Evolutionary conservation across 2,797 vertebrate species (phyloP), one percentile per base, ranked within the genome.

Genomic region (Sebastes alutus): DNA sequence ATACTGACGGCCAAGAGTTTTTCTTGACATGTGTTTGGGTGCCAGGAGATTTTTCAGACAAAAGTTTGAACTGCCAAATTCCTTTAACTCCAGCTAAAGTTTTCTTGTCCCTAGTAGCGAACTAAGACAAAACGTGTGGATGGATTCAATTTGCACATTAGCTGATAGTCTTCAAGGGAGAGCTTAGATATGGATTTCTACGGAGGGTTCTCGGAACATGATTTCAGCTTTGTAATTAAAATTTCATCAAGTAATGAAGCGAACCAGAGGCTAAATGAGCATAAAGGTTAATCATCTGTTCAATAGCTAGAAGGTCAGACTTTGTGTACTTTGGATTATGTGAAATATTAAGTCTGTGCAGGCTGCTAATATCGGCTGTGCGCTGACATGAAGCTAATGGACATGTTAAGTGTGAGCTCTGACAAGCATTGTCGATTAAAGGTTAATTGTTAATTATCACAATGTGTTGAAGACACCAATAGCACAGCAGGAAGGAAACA

Each of bases 261-360:
- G 23, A 82, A 92, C 78, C 69, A 77, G 77, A 82, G 67, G 71
- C 86, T 91, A 91, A 94, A 92, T 77, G 86, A 81, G 81, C 83
- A 72, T 92, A 90, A 94, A 94, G 93, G 92, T 90, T 94, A 93
- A 93, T 94, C 78, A 88, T 87, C 83, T 89, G 83, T 86, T 93
- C 88, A 90, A 87, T 85, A 88, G 78, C 83, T 80, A 58, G 77
- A 93, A 93, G 91, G 92, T 93, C 90, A 91, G 66, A 77, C 85
- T 81, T 60, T 86, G 88, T 88, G 86, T 82, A 74, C 86, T 90
- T 78, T 87, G 83, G 35, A 84, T 87, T 82, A 72, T 82, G 65
- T 65, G 65, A 74, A 61, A 81, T 81, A 85, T 86, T 70, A 82
- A 72, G 79, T 85, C 56, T 56, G 49, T 72, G 73, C 67, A 25